phyloP scores from a whole-genome alignment of 2,113 vertebrate species.

The Aptenodytes forsteri region DNA sequence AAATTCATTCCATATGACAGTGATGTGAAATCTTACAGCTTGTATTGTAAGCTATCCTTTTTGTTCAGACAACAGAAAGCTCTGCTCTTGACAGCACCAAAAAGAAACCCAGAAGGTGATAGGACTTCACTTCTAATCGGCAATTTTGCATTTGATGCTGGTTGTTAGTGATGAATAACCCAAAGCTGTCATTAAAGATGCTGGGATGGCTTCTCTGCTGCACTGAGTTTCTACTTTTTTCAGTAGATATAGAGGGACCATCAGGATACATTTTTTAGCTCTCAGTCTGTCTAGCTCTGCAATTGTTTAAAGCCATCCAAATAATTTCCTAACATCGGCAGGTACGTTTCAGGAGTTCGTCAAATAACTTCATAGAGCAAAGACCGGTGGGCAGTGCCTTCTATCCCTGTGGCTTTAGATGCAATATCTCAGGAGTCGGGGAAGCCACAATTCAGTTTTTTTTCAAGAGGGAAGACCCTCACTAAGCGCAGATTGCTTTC shows the following conservation, averaged over 20 bases:
- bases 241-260: neutral
- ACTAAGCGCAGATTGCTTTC: neutral
- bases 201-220: neutral
- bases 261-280: neutral
- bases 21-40: conserved; percentile 29
- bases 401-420: neutral
- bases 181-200: neutral
- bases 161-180: neutral
- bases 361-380: neutral
- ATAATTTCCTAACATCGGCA: neutral
- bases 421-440: neutral
- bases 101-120: neutral
- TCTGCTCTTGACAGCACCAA: neutral
- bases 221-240: neutral
- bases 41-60: neutral
- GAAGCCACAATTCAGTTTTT: neutral
- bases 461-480: neutral
- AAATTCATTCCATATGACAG: conserved; percentile 6
- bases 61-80: neutral
- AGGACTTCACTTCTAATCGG: neutral
- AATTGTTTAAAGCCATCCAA: neutral
- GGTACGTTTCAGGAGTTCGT: neutral
- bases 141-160: neutral
- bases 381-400: neutral
- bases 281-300: neutral